phyloP scores from a whole-genome alignment of 2,797 vertebrate genomes.

The Triplophysa yarkandensis region DNA sequence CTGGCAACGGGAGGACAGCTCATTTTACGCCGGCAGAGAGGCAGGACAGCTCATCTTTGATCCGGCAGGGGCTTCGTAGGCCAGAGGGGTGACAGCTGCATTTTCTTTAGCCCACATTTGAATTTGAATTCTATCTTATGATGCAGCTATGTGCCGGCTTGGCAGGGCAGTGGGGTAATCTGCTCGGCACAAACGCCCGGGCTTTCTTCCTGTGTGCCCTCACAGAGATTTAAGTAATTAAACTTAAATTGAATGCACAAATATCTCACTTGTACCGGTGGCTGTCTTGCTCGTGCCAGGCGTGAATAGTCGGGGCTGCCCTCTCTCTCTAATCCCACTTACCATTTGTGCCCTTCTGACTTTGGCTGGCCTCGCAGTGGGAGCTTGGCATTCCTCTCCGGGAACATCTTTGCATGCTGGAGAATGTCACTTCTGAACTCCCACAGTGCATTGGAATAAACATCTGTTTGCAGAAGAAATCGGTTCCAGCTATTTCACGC shows the following conservation, averaged over 20 bases:
- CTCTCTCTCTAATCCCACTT: slow-evolving; percentile 77
- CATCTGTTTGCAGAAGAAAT: slow-evolving; percentile 44
- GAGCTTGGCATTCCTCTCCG: slow-evolving; percentile 63
- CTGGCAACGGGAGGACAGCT: slow-evolving; percentile 86
- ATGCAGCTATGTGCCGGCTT: slow-evolving; percentile 84
- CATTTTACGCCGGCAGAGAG: slow-evolving; percentile 82
- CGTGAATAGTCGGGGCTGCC: slow-evolving; percentile 81
- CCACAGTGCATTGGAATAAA: slow-evolving; percentile 54
- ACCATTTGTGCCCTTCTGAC: slow-evolving; percentile 77
- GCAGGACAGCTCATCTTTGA: slow-evolving; percentile 89
- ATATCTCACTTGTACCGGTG: slow-evolving; percentile 77
- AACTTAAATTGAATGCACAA: slow-evolving; percentile 86
- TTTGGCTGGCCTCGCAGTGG: slow-evolving; percentile 76
- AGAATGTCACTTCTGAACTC: slow-evolving; percentile 56
- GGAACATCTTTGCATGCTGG: slow-evolving; percentile 45
- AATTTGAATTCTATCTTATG: slow-evolving; percentile 90
- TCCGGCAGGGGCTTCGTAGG: slow-evolving; percentile 84
- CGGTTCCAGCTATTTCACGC: slow-evolving; percentile 12
- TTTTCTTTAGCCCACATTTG: slow-evolving; percentile 88
- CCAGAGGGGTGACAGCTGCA: slow-evolving; percentile 88
- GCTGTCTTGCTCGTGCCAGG: slow-evolving; percentile 80
- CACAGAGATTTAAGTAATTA: slow-evolving; percentile 89
- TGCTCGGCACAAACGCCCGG: slow-evolving; percentile 84
- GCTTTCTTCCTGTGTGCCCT: slow-evolving; percentile 86
- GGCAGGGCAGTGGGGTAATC: slow-evolving; percentile 88